phyloP scores from a whole-genome alignment of 2,113 vertebrate species.

The Osmerus eperlanus region DNA sequence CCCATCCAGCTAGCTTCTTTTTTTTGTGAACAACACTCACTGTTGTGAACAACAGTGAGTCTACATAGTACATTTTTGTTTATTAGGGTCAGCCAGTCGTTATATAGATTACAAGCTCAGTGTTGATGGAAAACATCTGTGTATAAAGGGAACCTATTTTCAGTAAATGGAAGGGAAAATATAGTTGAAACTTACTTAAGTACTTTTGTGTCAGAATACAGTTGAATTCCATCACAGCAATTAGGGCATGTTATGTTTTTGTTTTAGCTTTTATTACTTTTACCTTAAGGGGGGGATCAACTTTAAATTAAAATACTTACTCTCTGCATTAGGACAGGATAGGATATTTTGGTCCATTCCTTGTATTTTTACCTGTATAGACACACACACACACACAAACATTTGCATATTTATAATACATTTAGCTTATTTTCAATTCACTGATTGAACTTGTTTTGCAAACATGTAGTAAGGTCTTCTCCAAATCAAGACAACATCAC shows the following conservation, averaged over 20 bases:
- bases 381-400: conserved; percentile 21
- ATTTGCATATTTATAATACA: not conserved
- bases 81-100: not conserved
- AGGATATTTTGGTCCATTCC: conserved; percentile 45
- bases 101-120: too few species aligned
- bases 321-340: conserved; percentile 48
- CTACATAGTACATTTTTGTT: not conserved
- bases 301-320: conserved; percentile 52
- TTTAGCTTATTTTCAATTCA: too few species aligned
- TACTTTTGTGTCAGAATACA: too few species aligned
- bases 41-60: too few species aligned
- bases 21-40: not conserved
- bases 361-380: conserved; percentile 56
- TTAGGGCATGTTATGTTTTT: not conserved
- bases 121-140: not conserved
- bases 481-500: not conserved
- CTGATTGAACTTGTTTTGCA: too few species aligned
- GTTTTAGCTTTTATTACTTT: not conserved
- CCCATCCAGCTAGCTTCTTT: not conserved
- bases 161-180: too few species aligned
- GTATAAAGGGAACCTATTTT: too few species aligned
- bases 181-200: too few species aligned
- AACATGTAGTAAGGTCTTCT: too few species aligned
- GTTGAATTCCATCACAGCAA: not conserved
- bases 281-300: too few species aligned